Evolutionary conservation across 1,140 invertebrate genomes (phyloP), one percentile per base, ranked within the genome.

Genomic region (Sarcophaga bullata): DNA sequence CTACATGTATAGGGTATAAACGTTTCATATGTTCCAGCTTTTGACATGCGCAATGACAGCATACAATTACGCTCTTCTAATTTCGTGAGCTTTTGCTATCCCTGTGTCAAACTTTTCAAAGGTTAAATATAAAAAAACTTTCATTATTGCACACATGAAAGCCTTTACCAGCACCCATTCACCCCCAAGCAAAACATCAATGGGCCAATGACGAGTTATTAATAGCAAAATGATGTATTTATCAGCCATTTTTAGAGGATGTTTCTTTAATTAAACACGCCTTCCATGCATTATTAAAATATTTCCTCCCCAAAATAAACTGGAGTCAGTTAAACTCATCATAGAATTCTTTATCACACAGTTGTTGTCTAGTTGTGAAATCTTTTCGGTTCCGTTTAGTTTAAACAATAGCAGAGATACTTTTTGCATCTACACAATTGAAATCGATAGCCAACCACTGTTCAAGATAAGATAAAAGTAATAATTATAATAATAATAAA

Each of bases 311-410:
- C 87, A 88, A 89, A 89, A 88, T 89, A 89, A 88, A 89, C 82
- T 85, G 87, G 87, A 89, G 87, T 82, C 89, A 89, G 87, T 87
- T 85, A 89, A 89, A 89, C 87, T 89, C 87, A 89, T 89, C 87
- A 89, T 89, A 89, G 87, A 89, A 89, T 89, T 89, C 87, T 89
- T 89, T 88, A 89, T 89, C 87, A 89, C 88, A 89, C 86, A 85
- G 85, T 89, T 89, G 87, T 89, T 89, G 87, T 89, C 87, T 89
- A 89, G 87, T 89, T 89, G 87, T 89, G 86, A 89, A 89, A 89
- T 89, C 87, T 88, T 87, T 89, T 87, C 87, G 86, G 86, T 85
- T 85, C 85, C 86, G 87, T 86, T 88, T 87, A 86, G 87, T 88
- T 88, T 84, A 83, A 83, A 83, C 58, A 83, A 81, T 81, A 62